Conservation (phyloP, 64 coral and sea anemone genomes). For the Astreopora myriophthalma region DNA sequence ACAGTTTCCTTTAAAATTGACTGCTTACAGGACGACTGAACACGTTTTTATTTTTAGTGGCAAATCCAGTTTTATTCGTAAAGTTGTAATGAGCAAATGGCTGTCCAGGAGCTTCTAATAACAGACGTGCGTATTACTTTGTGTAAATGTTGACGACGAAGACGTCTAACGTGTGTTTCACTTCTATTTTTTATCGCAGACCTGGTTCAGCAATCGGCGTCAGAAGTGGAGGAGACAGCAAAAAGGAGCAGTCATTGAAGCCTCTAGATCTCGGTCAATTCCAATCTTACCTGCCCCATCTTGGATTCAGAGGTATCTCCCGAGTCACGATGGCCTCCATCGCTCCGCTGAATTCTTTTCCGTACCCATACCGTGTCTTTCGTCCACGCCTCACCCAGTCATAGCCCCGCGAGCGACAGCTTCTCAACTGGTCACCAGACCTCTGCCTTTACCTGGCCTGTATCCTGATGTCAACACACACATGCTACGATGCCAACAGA, state of each 20-base stretch:
- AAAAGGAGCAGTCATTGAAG: background rate
- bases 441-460: background rate
- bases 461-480: background rate
- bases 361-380: background rate
- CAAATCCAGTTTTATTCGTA: no score
- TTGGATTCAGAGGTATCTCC: background rate
- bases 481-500: no score
- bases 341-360: background rate
- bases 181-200: background rate
- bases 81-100: no score
- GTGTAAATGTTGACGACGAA: no score
- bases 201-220: slow-evolving; percentile 14
- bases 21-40: no score
- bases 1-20: no score
- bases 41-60: no score
- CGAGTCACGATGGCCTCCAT: background rate
- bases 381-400: background rate
- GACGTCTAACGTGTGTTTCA: background rate
- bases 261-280: background rate
- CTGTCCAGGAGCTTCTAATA: no score
- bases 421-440: background rate
- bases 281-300: background rate
- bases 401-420: background rate
- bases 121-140: no score
- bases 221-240: background rate